These are phyloP conservation scores for Ceriagrion tenellum DNA, from an alignment of 2,888 invertebrate genomes.

Conservation along the genomic window DNA sequence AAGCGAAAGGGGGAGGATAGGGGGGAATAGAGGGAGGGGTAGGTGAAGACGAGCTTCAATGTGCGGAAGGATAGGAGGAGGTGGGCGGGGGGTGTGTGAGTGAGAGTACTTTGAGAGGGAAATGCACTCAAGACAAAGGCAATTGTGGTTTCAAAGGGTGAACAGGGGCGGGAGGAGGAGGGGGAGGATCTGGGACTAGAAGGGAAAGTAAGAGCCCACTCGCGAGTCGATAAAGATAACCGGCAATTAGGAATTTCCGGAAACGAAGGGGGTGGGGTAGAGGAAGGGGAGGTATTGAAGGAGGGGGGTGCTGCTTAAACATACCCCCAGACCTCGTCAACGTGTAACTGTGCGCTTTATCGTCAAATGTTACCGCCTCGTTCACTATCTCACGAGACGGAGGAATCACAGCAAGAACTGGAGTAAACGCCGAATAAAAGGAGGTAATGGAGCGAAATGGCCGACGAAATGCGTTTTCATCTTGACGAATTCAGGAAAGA, in stretches of 20 bases:
- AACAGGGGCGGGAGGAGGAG: no score
- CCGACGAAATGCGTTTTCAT: no score
- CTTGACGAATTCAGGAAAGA: no score
- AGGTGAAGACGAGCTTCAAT: not conserved
- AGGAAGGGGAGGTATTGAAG: no score
- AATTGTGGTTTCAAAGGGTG: slow-evolving; percentile 34
- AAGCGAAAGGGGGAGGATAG: not conserved
- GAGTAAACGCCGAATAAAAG: no score
- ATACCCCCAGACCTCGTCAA: not conserved
- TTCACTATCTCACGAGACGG: not conserved
- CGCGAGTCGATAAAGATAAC: slow-evolving; percentile 20
- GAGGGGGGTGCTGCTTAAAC: not conserved
- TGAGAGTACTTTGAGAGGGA: slow-evolving; percentile 26
- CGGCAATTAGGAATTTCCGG: slow-evolving; percentile 26
- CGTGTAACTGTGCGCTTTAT: not conserved
- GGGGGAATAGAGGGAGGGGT: no score
- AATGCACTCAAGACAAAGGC: slow-evolving; percentile 28
- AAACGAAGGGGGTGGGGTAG: no score
- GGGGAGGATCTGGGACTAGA: not conserved
- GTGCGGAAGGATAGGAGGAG: not conserved
- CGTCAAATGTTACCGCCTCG: not conserved
- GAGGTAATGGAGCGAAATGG: no score
- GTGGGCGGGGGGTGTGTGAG: not conserved
- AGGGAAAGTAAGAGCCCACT: not conserved
- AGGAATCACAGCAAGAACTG: not conserved